Conservation (phyloP, 2,113 vertebrate genomes). For the Lagopus muta region DNA sequence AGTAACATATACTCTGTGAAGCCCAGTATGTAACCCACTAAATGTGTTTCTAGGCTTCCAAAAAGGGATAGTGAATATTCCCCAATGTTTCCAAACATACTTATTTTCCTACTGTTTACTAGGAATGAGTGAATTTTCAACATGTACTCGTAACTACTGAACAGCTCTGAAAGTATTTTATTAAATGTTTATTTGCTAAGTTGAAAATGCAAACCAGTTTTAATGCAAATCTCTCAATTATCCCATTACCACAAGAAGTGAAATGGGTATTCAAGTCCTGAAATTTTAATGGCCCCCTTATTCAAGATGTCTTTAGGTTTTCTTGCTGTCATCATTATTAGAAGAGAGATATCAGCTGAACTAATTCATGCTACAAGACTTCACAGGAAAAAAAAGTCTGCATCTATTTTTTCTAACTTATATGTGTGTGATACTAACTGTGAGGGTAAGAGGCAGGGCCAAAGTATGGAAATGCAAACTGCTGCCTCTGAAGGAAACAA, state of each 20-base stretch:
- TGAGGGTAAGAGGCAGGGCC: not conserved
- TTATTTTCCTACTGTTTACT: not conserved
- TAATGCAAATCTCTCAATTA: not conserved
- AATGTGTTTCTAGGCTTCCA: not conserved
- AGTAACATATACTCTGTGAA: not conserved
- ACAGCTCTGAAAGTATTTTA: not conserved
- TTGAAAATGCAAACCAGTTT: not conserved
- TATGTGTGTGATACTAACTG: not conserved
- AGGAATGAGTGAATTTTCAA: not conserved
- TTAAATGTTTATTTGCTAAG: not conserved
- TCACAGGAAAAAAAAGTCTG: not conserved
- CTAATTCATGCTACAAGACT: not conserved
- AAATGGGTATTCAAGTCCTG: not conserved
- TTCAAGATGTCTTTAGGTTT: not conserved
- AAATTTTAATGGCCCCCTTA: not conserved
- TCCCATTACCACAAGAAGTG: not conserved
- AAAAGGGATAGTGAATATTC: not conserved
- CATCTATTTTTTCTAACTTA: not conserved
- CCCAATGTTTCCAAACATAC: not conserved
- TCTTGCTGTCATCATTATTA: not conserved
- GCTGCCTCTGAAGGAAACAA: slow-evolving; percentile 49
- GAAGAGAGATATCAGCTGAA: not conserved
- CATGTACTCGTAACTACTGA: not conserved
- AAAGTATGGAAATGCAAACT: slow-evolving; percentile 33
- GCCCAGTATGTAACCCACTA: not conserved